Evolutionary conservation across 2,113 vertebrate species (phyloP).

Genomic region (Thunnus maccoyii): DNA sequence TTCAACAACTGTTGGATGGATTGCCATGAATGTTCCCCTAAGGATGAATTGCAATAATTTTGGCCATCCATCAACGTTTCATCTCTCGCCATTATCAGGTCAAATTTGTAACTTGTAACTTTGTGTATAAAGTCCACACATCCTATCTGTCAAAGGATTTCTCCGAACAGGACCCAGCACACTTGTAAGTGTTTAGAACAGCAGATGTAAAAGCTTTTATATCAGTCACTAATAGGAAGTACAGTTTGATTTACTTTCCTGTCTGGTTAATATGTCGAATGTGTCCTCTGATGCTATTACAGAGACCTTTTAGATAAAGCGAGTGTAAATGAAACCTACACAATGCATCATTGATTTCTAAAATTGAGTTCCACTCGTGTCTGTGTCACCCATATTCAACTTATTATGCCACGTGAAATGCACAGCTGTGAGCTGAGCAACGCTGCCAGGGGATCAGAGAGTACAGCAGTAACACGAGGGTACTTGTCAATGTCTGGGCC

Average conservation of each 20-base stretch:
- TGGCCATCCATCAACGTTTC: no score
- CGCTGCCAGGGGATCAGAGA: conserved; percentile 43
- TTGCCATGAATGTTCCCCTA: no score
- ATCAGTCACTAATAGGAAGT: neutral
- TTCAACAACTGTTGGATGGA: no score
- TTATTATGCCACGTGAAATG: neutral
- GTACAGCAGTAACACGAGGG: conserved; percentile 16
- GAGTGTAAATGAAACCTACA: conserved; percentile 9
- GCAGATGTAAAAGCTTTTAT: neutral
- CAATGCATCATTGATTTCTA: conserved; percentile 11
- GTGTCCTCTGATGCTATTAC: neutral
- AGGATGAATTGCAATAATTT: no score
- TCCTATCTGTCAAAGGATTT: neutral
- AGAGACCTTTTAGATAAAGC: neutral
- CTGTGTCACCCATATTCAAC: conserved; percentile 23
- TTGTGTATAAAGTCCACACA: no score
- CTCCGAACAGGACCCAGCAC: neutral
- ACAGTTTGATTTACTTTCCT: neutral
- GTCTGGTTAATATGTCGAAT: conserved; percentile 1
- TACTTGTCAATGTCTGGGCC: conserved; percentile 42
- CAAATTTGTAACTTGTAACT: no score
- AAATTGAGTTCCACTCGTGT: conserved; percentile 10
- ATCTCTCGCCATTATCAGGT: no score
- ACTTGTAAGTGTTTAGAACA: neutral
- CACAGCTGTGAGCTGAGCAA: conserved; percentile 58